Base-by-base conservation (phyloP, 2,797 vertebrate species). In the Sylvia borin region DNA sequence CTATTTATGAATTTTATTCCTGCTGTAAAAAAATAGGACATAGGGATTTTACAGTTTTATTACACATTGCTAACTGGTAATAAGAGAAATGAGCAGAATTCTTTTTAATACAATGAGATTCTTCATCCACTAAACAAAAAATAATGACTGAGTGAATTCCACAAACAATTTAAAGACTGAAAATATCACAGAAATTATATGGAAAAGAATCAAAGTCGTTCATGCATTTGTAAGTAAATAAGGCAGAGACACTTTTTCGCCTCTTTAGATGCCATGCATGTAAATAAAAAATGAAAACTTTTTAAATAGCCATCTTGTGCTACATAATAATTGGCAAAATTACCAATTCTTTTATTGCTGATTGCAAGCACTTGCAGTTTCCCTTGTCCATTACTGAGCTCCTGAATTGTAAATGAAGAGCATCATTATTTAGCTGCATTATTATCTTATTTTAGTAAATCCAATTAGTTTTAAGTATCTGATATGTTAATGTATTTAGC, bases 201-300 rank as follows among this genome's bases (percentile, higher is more conserved):
- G 38, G 55, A 85, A 90, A 73, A 86, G 17, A 50, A 81, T 81
- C 58, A 85, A 74, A 86, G 75, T 50, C 50, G 4, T 10, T 94
- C 34, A 27, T 43, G 42, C 10, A 1, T 93, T 89, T 4, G 1
- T 94, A 74, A 94, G 75, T 55, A 62, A 94, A 95, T 55, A 86
- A 47, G 50, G 76, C 85, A 93, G 29, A 92, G 43, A 64, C 24
- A 67, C 48, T 95, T 92, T 94, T 67, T 54, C 43, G 73, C 40
- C 26, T 64, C 47, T 92, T 88, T 86, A 55, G 53, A 70, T 74
- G 72, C 57, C 70, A 80, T 68, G 17, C 75, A 31, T 38, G 20
- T 87, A 95, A 93, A 96, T 86, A 93, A 95, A 93, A 50, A 79
- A 93, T 81, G 61, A 95, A 97, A 97, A 85, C 42, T 76, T 77